phyloP scores from a whole-genome alignment of 2,888 invertebrate species.

The Lochmaea crataegi region DNA sequence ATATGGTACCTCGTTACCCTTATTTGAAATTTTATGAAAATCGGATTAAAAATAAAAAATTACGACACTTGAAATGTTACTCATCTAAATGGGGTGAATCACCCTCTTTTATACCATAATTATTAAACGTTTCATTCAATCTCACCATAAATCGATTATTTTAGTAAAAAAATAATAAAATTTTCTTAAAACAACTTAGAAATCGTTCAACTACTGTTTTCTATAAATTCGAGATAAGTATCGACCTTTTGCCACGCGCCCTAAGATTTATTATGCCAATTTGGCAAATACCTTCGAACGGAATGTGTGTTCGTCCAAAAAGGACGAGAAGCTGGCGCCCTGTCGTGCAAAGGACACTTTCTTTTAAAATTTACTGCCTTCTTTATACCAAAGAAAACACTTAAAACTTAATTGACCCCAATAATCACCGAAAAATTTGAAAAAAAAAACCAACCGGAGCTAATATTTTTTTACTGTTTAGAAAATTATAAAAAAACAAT shows the following conservation, averaged over 20 bases:
- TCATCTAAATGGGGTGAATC: too few species aligned
- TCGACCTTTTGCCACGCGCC: conserved; percentile 57
- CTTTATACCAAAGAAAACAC: conserved; percentile 37
- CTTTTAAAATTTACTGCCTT: conserved; percentile 57
- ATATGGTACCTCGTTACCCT: too few species aligned
- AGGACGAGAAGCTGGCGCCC: conserved; percentile 39
- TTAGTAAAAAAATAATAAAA: not conserved
- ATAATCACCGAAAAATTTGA: too few species aligned
- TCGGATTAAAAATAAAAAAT: too few species aligned
- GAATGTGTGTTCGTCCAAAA: conserved; percentile 53
- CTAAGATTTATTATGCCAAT: conserved; percentile 60
- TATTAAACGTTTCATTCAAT: too few species aligned
- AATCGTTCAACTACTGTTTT: not conserved
- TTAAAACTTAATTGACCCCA: not conserved
- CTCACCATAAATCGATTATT: too few species aligned
- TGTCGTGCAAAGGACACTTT: conserved; percentile 50
- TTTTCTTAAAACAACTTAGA: not conserved
- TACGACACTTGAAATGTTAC: too few species aligned
- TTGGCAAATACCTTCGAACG: conserved; percentile 58
- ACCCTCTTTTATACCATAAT: too few species aligned
- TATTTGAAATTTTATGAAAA: too few species aligned
- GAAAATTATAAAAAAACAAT: too few species aligned
- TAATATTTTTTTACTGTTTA: too few species aligned
- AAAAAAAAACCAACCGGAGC: too few species aligned
- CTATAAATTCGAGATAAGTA: conserved; percentile 49